phyloP scores from a whole-genome alignment of 2,797 vertebrate genomes.

The Lycodopsis pacificus region DNA sequence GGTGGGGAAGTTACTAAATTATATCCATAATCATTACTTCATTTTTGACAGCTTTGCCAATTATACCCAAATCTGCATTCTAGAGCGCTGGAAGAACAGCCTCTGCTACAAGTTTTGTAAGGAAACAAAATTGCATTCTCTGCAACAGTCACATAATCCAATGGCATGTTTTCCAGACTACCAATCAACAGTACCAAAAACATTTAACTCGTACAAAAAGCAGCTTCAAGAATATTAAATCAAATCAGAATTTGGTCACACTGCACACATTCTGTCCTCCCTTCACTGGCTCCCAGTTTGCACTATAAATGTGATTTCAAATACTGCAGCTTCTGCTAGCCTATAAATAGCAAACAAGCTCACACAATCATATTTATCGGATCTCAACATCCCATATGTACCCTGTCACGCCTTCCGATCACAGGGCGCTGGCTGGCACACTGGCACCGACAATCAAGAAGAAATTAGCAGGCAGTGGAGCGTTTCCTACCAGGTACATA shows the following conservation, averaged over 20 bases:
- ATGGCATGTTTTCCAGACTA: background rate
- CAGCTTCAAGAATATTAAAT: constrained; percentile 17
- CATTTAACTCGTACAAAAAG: background rate
- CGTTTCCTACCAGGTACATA: constrained; percentile 41
- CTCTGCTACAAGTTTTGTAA: background rate
- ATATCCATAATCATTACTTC: background rate
- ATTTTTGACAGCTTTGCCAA: background rate
- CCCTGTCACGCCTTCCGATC: constrained; percentile 50
- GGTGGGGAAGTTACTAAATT: background rate
- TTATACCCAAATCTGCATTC: background rate
- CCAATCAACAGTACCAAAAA: background rate
- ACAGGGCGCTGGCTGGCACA: constrained; percentile 40
- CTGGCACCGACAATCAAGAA: constrained; percentile 53
- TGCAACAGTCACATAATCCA: background rate
- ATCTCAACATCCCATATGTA: constrained; percentile 55
- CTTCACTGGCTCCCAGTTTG: constrained; percentile 20
- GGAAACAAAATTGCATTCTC: background rate
- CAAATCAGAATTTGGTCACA: constrained; percentile 22
- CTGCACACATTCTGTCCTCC: constrained; percentile 11
- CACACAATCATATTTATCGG: constrained; percentile 59
- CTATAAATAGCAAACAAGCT: constrained; percentile 51
- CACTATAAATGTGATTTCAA: constrained; percentile 48
- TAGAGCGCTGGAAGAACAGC: background rate
- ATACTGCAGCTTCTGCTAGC: constrained; percentile 25
- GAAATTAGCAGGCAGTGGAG: constrained; percentile 61